Evolutionary conservation across 2,888 invertebrate species (phyloP).

Genomic region (Fissipunctia ypsillon): DNA sequence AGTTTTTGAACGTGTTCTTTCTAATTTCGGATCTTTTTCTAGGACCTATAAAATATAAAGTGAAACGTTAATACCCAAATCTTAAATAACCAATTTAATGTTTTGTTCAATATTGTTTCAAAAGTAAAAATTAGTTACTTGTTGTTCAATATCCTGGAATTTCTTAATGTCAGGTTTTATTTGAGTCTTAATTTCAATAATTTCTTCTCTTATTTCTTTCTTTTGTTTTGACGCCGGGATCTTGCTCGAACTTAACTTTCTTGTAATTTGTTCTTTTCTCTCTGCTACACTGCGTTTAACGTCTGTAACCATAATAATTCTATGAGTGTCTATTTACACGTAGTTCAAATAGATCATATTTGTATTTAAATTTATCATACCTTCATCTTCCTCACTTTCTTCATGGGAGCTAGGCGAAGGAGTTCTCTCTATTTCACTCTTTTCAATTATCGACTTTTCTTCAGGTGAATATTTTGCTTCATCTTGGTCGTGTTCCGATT

Average conservation of each 20-base stretch:
- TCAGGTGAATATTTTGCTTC: slow-evolving; percentile 95
- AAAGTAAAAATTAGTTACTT: slow-evolving; percentile 71
- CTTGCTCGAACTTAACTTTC: slow-evolving; percentile 93
- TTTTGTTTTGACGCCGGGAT: slow-evolving; percentile 94
- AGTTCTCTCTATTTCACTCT: slow-evolving; percentile 91
- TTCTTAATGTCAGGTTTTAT: slow-evolving; percentile 90
- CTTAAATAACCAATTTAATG: neutral
- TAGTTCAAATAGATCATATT: neutral
- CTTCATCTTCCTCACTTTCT: slow-evolving; percentile 90
- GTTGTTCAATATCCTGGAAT: slow-evolving; percentile 88
- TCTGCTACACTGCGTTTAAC: slow-evolving; percentile 94
- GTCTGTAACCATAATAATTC: slow-evolving; percentile 69
- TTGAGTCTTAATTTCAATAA: slow-evolving; percentile 93
- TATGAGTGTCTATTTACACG: neutral
- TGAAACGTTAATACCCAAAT: neutral
- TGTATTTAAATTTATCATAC: slow-evolving; percentile 65
- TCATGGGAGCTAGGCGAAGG: slow-evolving; percentile 84
- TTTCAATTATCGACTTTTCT: slow-evolving; percentile 93
- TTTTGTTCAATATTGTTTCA: slow-evolving; percentile 44
- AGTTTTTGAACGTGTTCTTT: slow-evolving; percentile 83
- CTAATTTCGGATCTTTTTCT: slow-evolving; percentile 84
- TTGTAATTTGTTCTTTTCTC: slow-evolving; percentile 93
- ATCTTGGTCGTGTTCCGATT: slow-evolving; percentile 89
- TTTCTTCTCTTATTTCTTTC: slow-evolving; percentile 93
- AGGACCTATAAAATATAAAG: slow-evolving; percentile 72